Conservation (phyloP, 2,113 vertebrate genomes). For the Asarcornis scutulata region DNA sequence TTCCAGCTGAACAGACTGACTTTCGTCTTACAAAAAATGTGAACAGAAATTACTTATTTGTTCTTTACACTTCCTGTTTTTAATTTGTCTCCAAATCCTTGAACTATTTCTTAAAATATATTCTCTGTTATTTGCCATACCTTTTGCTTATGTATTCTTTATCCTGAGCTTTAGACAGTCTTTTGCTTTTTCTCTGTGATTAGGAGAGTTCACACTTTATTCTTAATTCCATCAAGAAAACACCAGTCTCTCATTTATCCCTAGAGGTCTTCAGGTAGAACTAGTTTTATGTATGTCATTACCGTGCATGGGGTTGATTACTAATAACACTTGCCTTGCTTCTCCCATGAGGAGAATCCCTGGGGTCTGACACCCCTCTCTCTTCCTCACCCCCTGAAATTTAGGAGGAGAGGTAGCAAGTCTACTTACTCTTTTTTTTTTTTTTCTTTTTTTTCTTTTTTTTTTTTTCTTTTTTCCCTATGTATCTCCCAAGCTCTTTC, state of each 20-base stretch:
- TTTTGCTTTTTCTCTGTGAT: not conserved
- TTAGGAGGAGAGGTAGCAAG: not conserved
- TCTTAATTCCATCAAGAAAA: not conserved
- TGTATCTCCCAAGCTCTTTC: not conserved
- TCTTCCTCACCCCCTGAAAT: not conserved
- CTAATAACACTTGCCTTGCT: not conserved
- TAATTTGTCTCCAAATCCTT: not conserved
- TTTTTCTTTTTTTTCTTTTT: rapidly evolving
- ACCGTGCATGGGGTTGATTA: not conserved
- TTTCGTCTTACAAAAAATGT: not conserved
- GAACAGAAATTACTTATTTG: not conserved
- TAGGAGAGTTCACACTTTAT: not conserved
- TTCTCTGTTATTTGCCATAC: not conserved
- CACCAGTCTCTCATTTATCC: not conserved
- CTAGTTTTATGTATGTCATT: not conserved
- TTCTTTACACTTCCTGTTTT: not conserved
- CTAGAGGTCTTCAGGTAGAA: not conserved
- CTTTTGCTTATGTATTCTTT: not conserved
- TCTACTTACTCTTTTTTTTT: rapidly evolving
- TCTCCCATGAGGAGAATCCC: not conserved
- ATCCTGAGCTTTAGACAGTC: not conserved
- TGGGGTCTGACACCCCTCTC: too few relatives aligned
- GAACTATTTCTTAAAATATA: not conserved
- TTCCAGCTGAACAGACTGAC: not conserved
- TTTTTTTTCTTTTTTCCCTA: rapidly evolving